A percentile compares a stretch with the other conserved stretches of the same genome.
These are phyloP conservation scores for Nixonia krombeini DNA, from an alignment of 1,140 invertebrate species.

Conservation along the genomic window DNA sequence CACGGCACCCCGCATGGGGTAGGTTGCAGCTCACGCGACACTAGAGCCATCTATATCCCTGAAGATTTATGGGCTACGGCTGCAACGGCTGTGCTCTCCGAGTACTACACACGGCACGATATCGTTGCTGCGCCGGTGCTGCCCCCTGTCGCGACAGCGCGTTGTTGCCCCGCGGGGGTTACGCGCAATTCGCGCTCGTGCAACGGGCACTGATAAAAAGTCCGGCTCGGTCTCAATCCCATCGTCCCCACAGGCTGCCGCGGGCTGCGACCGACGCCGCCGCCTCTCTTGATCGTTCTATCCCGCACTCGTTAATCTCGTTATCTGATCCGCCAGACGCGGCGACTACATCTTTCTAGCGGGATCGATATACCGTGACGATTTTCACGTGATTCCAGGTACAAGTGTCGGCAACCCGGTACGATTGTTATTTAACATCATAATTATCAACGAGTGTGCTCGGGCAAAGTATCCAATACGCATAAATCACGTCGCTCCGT, in stretches of 20 bases:
- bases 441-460: conserved; percentile 2
- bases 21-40: conserved; percentile 69
- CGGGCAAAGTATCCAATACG: too few species aligned
- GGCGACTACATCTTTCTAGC: conserved; percentile 42
- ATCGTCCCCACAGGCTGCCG: conserved; percentile 38
- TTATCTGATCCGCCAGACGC: conserved; percentile 42
- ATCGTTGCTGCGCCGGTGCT: conserved; percentile 60
- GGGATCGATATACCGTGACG: conserved; percentile 16
- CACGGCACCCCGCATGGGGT: conserved; percentile 69
- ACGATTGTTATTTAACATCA: conserved; percentile 1
- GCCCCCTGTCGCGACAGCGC: conserved; percentile 68
- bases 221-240: conserved; percentile 65
- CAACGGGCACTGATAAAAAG: conserved; percentile 62
- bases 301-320: conserved; percentile 45
- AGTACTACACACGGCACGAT: conserved; percentile 64
- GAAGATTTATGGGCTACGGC: conserved; percentile 70
- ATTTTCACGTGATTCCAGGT: conserved; percentile 33
- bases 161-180: conserved; percentile 70
- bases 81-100: conserved; percentile 66
- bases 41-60: conserved; percentile 72
- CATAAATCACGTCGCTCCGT: too few species aligned
- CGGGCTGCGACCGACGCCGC: too few species aligned
- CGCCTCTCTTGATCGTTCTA: conserved; percentile 30
- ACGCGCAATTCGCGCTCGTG: conserved; percentile 69
- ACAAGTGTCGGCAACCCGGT: conserved; percentile 5